phyloP scores from a whole-genome alignment of 1,140 invertebrate species.

The Bombus waltoni region DNA sequence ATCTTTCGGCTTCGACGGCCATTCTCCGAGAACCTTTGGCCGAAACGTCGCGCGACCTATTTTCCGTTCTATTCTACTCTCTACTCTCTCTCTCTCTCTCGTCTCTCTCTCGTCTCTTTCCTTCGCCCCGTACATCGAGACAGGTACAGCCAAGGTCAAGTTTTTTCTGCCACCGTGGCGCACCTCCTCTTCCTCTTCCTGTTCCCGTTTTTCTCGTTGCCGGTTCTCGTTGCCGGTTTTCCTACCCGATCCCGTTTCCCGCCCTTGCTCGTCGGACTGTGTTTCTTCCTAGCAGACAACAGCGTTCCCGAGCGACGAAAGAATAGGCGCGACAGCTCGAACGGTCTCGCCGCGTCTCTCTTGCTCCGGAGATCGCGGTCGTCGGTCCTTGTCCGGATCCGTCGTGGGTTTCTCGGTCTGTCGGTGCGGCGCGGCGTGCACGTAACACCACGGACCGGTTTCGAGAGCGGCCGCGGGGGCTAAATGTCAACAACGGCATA shows the following conservation, averaged over 20 bases:
- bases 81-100: not conserved
- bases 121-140: conserved; percentile 36
- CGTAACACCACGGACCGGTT: conserved; percentile 73
- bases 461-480: conserved; percentile 68
- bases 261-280: not conserved
- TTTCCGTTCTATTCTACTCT: not conserved
- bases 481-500: conserved; percentile 81
- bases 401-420: conserved; percentile 23
- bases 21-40: not conserved
- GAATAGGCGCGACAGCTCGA: conserved; percentile 10
- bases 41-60: not conserved
- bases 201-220: not conserved
- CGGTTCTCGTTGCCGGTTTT: not conserved
- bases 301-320: conserved; percentile 19
- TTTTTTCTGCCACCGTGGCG: conserved; percentile 47
- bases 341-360: conserved; percentile 32
- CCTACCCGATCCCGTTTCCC: not conserved
- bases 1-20: not conserved
- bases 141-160: conserved; percentile 70
- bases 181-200: conserved; percentile 9
- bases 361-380: conserved; percentile 20
- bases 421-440: not conserved
- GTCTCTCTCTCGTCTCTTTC: not conserved
- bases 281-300: not conserved
- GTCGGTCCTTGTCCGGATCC: conserved; percentile 25